Evolutionary conservation across 2,797 vertebrate species (phyloP), one percentile per base, ranked within the genome.

Genomic region (Hirundo rustica): DNA sequence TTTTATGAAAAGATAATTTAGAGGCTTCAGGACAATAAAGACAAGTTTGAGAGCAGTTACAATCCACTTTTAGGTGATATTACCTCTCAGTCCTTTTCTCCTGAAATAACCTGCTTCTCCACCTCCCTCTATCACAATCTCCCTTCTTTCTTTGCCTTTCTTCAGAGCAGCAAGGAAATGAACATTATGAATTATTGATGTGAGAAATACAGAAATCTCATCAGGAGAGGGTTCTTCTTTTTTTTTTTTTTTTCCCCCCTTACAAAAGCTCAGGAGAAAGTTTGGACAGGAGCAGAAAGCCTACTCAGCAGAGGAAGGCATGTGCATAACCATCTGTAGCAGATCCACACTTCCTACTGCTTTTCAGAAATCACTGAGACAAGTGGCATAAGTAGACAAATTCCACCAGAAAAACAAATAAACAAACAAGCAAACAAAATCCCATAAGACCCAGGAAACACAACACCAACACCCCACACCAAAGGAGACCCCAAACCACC

Each of bases 1-100:
- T 89, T 89, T 93, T 88, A 74, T 87, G 66, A 62, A 87, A 92
- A 91, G 65, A 89, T 91, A 86, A 93, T 92, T 91, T 90, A 95
- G 88, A 91, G 44, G 42, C 65, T 95, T 77, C 68, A 58, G 51
- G 62, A 74, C 70, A 93, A 92, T 94, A 89, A 95, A 92, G 72
- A 75, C 74, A 90, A 85, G 57, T 86, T 75, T 58, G 61, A 93
- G 58, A 79, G 66, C 64, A 91, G 89, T 84, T 94, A 54, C 61
- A 86, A 90, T 54, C 67, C 55, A 68, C 66, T 94, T 95, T 75
- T 73, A 74, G 18, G 85, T 94, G 73, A 26, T 44, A 93, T 94
- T 94, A 95, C 66, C 45, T 86, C 66, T 92, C 79, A 67, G 42
- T 60, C 38, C 42, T 80, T 85, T 93, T 32, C 86, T 42, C 38